Evolutionary conservation across 2,888 invertebrate genomes (phyloP), one percentile per base, ranked within the genome.

Genomic region (Trichacis sp.): DNA sequence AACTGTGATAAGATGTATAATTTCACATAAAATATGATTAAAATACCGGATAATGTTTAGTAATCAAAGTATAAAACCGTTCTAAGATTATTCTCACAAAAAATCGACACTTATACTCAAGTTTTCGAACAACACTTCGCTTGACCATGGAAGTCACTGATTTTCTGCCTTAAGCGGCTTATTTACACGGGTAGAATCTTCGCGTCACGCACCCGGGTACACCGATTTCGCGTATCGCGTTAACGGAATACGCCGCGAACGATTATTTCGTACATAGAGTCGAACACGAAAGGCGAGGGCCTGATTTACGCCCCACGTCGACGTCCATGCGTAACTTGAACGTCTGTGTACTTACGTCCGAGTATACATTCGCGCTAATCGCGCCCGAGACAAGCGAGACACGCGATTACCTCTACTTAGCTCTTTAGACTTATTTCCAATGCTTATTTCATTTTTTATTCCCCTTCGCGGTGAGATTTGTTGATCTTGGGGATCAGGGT

Each of bases 91-190:
- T n/a, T n/a, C n/a, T n/a, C n/a, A n/a, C n/a, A n/a, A n/a, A n/a
- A n/a, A n/a, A n/a, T n/a, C n/a, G n/a, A n/a, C n/a, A n/a, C n/a
- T n/a, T n/a, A n/a, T n/a, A n/a, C n/a, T n/a, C n/a, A n/a, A n/a
- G n/a, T n/a, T n/a, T n/a, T n/a, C n/a, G n/a, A n/a, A n/a, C n/a
- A n/a, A n/a, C n/a, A n/a, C n/a, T n/a, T n/a, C n/a, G n/a, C n/a
- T n/a, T n/a, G n/a, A n/a, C n/a, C n/a, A n/a, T n/a, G n/a, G n/a
- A n/a, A n/a, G n/a, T n/a, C n/a, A n/a, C n/a, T n/a, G n/a, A n/a
- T n/a, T n/a, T n/a, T n/a, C n/a, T n/a, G n/a, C 73, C 79, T 80
- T 78, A 78, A 74, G 71, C 60, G 68, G 57, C 71, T 77, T 77
- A 80, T 80, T 79, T 79, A 79, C 77, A 66, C 70, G 63, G 67